These are phyloP conservation scores for Phasia obesa DNA, from an alignment of 2,888 invertebrate species.

Conservation along the genomic window DNA sequence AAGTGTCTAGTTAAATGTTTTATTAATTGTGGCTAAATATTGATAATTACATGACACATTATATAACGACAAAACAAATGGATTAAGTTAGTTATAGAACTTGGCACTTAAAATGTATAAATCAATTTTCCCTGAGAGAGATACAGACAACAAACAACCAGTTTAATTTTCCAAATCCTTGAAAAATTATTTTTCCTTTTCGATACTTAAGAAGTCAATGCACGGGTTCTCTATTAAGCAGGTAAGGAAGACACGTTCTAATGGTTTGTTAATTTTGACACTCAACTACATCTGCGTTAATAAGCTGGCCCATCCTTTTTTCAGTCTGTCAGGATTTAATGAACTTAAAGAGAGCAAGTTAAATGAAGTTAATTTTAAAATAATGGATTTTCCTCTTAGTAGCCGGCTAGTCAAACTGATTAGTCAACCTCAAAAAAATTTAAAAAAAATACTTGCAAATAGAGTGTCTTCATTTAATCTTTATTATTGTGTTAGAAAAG, in stretches of 20 bases:
- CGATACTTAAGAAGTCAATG: conserved; percentile 43
- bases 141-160: background rate
- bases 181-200: background rate
- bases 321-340: background rate
- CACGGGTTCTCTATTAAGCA: conserved; percentile 22
- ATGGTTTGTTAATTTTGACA: conserved; percentile 53
- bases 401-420: conserved; percentile 30
- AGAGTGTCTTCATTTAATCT: background rate
- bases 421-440: conserved; percentile 22
- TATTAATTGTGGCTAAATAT: conserved; percentile 56
- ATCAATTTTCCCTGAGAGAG: background rate
- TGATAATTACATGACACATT: conserved; percentile 47
- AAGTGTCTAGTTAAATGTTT: conserved; percentile 58
- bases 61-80: background rate
- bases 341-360: conserved; percentile 1
- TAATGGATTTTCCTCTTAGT: conserved; percentile 20
- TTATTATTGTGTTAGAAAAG: conserved; percentile 28
- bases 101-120: too few species aligned
- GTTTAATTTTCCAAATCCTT: conserved; percentile 23
- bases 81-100: too few species aligned
- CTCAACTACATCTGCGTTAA: background rate
- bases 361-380: conserved; percentile 33
- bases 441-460: background rate
- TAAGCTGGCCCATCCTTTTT: background rate
- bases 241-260: conserved; percentile 50